phyloP scores from a whole-genome alignment of 2,113 vertebrate species.

The Lucifuga dentata region DNA sequence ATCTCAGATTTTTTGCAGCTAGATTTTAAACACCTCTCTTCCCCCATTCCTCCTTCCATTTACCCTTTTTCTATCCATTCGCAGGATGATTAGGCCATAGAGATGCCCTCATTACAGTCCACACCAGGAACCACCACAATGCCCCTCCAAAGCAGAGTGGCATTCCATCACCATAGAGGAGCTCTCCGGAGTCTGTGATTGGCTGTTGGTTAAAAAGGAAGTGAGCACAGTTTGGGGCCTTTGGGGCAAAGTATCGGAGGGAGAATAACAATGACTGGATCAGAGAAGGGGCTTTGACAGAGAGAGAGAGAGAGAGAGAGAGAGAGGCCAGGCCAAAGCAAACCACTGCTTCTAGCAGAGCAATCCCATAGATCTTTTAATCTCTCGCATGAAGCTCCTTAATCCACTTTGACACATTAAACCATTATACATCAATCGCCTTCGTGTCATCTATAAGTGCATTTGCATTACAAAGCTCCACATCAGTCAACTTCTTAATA shows the following conservation, averaged over 20 bases:
- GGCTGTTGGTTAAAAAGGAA: conserved; percentile 70
- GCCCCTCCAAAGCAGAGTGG: conserved; percentile 61
- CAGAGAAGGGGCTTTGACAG: conserved; percentile 32
- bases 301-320: neutral
- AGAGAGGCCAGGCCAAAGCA: conserved; percentile 30
- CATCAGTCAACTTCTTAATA: conserved; percentile 5
- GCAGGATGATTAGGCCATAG: conserved; percentile 51
- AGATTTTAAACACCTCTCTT: conserved; percentile 31
- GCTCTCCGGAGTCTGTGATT: conserved; percentile 61
- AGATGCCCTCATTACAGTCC: conserved; percentile 71
- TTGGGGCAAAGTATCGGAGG: conserved; percentile 48
- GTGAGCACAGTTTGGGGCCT: conserved; percentile 62
- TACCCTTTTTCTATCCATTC: conserved; percentile 56
- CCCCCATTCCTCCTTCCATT: conserved; percentile 9
- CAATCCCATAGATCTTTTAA: conserved; percentile 51
- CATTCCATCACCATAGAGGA: conserved; percentile 82
- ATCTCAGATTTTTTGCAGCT: conserved; percentile 34
- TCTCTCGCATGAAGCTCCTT: conserved; percentile 47
- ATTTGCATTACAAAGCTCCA: conserved; percentile 51
- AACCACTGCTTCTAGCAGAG: conserved; percentile 12
- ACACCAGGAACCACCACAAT: conserved; percentile 69
- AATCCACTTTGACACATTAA: conserved; percentile 47
- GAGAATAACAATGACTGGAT: conserved; percentile 67
- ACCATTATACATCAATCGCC: conserved; percentile 40
- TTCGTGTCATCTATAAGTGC: conserved; percentile 23